phyloP scores from a whole-genome alignment of 2,113 vertebrate species.

The Etheostoma cragini region DNA sequence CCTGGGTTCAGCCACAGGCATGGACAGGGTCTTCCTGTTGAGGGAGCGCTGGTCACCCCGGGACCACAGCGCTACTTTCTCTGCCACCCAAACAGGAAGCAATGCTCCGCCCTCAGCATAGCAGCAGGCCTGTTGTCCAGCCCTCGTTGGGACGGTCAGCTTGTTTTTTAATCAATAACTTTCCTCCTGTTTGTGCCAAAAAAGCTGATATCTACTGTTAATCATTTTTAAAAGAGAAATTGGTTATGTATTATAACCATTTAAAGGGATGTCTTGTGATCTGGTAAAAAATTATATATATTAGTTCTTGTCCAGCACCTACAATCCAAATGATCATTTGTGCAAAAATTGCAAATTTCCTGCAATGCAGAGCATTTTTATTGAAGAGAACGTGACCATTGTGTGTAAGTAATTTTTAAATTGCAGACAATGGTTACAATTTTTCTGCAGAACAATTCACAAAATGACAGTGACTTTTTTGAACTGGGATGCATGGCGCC shows the following conservation, averaged over 20 bases:
- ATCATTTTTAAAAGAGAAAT: not conserved
- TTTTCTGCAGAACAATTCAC: not conserved
- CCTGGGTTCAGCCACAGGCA: conserved; percentile 69
- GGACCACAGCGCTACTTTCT: conserved; percentile 59
- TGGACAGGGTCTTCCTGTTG: conserved; percentile 52
- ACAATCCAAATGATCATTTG: too few relatives aligned
- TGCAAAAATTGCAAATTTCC: too few relatives aligned
- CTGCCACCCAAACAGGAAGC: conserved; percentile 58
- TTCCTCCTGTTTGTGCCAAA: not conserved
- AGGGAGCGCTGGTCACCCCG: conserved; percentile 52
- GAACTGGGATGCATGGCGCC: not conserved
- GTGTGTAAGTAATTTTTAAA: not conserved
- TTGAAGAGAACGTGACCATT: not conserved
- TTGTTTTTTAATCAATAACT: not conserved
- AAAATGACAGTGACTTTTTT: not conserved
- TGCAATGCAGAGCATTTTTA: not conserved
- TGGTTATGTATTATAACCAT: not conserved
- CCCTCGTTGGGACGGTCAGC: not conserved
- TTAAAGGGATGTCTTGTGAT: not conserved
- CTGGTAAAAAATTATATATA: too few relatives aligned
- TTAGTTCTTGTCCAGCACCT: too few relatives aligned
- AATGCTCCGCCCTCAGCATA: conserved; percentile 39
- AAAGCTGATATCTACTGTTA: not conserved
- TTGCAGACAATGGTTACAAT: too few relatives aligned
- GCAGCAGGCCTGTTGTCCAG: conserved; percentile 8